Conservation (phyloP, 2,888 invertebrate species). For the Orchesella flavescens region DNA sequence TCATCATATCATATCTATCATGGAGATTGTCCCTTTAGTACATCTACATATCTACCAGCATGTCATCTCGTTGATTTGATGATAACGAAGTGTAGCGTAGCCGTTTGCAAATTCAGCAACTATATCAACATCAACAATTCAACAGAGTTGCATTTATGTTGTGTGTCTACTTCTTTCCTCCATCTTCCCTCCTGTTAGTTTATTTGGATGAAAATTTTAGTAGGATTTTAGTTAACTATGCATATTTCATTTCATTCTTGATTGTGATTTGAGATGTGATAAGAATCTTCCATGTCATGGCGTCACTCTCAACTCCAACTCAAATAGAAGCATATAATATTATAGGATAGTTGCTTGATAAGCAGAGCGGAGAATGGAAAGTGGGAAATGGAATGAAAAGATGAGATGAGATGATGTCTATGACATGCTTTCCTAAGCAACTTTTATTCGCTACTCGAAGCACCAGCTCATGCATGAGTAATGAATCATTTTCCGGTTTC, state of each 20-base stretch:
- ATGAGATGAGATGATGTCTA: neutral
- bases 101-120: too few species aligned
- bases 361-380: neutral
- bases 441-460: neutral
- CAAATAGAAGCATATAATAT: too few species aligned
- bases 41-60: neutral
- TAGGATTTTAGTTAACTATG: constrained; percentile 3
- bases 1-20: too few species aligned
- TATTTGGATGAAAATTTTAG: neutral
- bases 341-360: neutral
- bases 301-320: neutral
- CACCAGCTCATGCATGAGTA: constrained; percentile 2
- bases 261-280: neutral
- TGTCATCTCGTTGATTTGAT: neutral
- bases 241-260: constrained; percentile 6
- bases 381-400: neutral
- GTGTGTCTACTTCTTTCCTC: too few species aligned
- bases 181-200: neutral
- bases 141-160: too few species aligned
- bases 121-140: too few species aligned
- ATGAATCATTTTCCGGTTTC: constrained; percentile 9
- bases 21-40: neutral
- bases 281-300: neutral
- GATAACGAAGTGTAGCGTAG: neutral
- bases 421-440: constrained; percentile 11